A percentile compares a stretch with the other conserved stretches of the same genome.
These are phyloP conservation scores for Eristalinus aeneus DNA, from an alignment of 2,888 invertebrate species.

Conservation along the genomic window DNA sequence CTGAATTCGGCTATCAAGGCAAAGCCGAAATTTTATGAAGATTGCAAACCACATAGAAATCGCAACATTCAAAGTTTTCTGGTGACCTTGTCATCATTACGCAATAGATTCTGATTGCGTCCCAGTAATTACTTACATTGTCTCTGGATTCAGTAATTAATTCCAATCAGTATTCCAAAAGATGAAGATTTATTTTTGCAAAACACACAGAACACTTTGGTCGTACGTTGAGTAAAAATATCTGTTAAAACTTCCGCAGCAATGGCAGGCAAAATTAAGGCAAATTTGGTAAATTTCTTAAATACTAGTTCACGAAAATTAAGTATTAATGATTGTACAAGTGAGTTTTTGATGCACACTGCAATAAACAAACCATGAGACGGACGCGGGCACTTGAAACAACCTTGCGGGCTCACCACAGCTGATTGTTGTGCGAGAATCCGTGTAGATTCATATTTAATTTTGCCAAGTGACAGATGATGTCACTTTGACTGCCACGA, in stretches of 20 bases:
- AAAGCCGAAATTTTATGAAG: background rate
- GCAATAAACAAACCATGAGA: background rate
- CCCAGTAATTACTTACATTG: slow-evolving; percentile 27
- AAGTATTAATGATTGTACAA: slow-evolving; percentile 16
- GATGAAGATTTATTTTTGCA: background rate
- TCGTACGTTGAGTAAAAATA: background rate
- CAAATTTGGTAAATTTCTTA: slow-evolving; percentile 5
- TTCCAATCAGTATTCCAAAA: slow-evolving; percentile 4
- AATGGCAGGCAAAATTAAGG: background rate
- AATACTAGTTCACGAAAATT: slow-evolving; percentile 3
- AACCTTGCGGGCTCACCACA: slow-evolving; percentile 5
- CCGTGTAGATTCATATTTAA: background rate
- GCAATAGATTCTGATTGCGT: background rate
- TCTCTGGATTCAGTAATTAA: slow-evolving; percentile 3
- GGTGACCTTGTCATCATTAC: slow-evolving; percentile 6
- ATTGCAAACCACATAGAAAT: background rate
- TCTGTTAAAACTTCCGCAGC: background rate
- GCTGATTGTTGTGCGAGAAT: slow-evolving; percentile 13
- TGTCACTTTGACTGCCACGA: background rate
- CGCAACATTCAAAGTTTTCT: background rate
- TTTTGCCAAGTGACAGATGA: slow-evolving; percentile 31
- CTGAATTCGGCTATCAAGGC: background rate
- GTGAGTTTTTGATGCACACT: background rate
- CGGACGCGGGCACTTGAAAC: slow-evolving; percentile 1
- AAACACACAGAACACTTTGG: slow-evolving; percentile 1